Conservation (phyloP, 2,888 invertebrate genomes). For the Rotaria sp. region DNA sequence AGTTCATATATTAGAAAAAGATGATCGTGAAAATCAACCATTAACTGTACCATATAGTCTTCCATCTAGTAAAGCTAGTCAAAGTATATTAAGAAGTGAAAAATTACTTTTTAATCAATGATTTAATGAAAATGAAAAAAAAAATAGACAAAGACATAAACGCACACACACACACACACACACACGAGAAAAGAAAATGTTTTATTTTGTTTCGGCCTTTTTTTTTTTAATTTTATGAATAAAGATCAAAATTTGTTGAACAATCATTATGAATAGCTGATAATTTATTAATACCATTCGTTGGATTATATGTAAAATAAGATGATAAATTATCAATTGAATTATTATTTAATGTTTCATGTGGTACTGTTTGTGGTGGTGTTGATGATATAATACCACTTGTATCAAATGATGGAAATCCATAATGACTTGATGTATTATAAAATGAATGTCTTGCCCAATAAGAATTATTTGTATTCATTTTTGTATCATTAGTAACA, state of each 20-base stretch:
- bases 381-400: neutral
- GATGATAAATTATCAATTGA: slow-evolving; percentile 15
- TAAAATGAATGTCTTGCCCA: slow-evolving; percentile 5
- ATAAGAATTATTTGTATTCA: neutral
- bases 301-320: neutral
- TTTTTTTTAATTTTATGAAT: neutral
- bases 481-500: neutral
- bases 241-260: slow-evolving; percentile 9
- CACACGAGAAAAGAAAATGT: neutral
- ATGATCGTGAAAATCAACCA: neutral
- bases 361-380: slow-evolving; percentile 26
- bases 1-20: slow-evolving; percentile 6
- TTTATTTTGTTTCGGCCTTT: neutral
- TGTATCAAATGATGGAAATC: neutral
- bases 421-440: neutral
- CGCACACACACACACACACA: neutral
- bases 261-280: slow-evolving; percentile 15
- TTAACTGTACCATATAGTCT: neutral
- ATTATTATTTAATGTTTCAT: slow-evolving; percentile 7
- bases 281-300: slow-evolving; percentile 5
- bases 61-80: neutral
- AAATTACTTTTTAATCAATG: neutral
- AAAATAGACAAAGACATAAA: neutral
- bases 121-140: neutral
- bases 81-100: neutral